Evolutionary conservation across 35 echinoderm and acorn worm species (phyloP).

Genomic region (Strongylocentrotus purpuratus): DNA sequence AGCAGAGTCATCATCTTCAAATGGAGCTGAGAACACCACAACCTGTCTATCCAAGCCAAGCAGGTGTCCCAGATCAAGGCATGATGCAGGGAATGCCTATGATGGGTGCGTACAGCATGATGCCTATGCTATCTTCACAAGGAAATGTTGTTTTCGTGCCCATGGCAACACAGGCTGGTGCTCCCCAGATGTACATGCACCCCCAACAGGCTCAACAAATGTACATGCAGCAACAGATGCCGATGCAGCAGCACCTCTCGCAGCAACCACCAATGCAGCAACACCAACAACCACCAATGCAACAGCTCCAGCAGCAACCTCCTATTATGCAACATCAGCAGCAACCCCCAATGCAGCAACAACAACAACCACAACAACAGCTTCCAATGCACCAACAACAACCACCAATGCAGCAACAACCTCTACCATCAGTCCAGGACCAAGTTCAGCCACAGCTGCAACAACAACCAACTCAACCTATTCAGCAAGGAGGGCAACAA

Average conservation of each 20-base stretch:
- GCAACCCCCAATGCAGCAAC: not conserved
- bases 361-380: no score
- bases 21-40: conserved; percentile 1
- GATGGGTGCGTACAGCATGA: not conserved
- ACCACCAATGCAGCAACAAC: not conserved
- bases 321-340: not conserved
- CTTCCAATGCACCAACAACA: conserved; percentile 30
- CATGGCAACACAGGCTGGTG: conserved; percentile 27
- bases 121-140: not conserved
- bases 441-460: conserved; percentile 31
- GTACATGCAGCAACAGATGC: conserved; percentile 26
- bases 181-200: conserved; percentile 24
- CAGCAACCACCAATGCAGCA: not conserved
- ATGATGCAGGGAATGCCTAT: conserved; percentile 15
- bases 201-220: not conserved
- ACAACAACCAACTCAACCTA: conserved; percentile 5
- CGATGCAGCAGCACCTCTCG: not conserved
- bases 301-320: conserved; percentile 3
- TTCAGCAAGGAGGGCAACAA: conserved; percentile 10
- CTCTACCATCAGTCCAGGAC: not conserved
- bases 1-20: not conserved
- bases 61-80: not conserved
- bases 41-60: conserved; percentile 30
- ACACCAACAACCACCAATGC: not conserved
- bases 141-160: not conserved